Conservation (phyloP, 1,140 invertebrate species). For the Drosophila azteca region DNA sequence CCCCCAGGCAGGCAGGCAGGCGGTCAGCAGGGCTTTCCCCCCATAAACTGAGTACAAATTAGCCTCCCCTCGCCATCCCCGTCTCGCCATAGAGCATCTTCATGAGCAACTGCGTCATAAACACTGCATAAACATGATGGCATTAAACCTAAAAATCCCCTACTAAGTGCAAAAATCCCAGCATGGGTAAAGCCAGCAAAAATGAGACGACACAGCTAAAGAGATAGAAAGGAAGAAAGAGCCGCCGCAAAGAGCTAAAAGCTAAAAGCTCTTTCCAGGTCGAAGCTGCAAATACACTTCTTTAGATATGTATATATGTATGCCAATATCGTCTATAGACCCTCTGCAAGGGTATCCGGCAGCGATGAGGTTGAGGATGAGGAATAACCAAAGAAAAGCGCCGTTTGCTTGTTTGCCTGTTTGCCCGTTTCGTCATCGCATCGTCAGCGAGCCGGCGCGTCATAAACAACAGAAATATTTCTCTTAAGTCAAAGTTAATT, state of each 20-base stretch:
- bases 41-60: too few species aligned
- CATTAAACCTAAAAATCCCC: constrained; percentile 57
- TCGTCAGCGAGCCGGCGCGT: constrained; percentile 33
- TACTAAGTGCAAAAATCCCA: constrained; percentile 53
- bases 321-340: constrained; percentile 1
- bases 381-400: not conserved
- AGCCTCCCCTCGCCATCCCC: not conserved
- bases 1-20: too few species aligned
- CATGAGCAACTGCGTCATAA: constrained; percentile 57
- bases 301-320: too few species aligned
- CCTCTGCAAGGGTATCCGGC: not conserved
- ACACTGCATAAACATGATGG: constrained; percentile 62
- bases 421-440: constrained; percentile 25
- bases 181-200: constrained; percentile 56
- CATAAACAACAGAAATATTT: constrained; percentile 69
- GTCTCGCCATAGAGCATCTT: not conserved
- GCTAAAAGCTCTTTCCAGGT: not conserved
- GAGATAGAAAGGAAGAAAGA: constrained; percentile 2
- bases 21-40: too few species aligned
- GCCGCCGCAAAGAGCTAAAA: constrained; percentile 24
- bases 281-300: too few species aligned
- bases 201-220: constrained; percentile 5
- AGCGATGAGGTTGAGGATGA: not conserved
- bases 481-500: constrained; percentile 79
- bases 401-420: constrained; percentile 2